Conservation (phyloP, 2,888 invertebrate species). For the Diarsia mendica region DNA sequence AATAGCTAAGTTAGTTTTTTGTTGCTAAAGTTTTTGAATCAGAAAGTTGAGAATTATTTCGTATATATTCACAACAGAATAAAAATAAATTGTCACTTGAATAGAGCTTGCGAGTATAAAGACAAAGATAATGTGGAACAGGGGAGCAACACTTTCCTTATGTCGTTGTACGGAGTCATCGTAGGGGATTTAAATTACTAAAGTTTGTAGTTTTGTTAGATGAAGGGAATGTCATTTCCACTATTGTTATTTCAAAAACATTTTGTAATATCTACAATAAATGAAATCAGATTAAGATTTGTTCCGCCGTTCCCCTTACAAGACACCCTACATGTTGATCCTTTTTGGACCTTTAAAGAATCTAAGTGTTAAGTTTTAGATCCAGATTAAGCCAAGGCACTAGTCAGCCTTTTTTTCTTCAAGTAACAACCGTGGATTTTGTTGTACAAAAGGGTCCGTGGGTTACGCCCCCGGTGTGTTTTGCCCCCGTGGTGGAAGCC, state of each 20-base stretch:
- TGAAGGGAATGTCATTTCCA: background rate
- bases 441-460: too few relatives aligned
- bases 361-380: too few relatives aligned
- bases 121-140: constrained; percentile 13
- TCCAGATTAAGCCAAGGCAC: too few relatives aligned
- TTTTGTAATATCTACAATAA: background rate
- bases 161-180: background rate
- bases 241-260: background rate
- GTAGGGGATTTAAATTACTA: background rate
- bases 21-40: constrained; percentile 31
- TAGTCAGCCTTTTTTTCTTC: background rate
- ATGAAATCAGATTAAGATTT: too few relatives aligned
- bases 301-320: too few relatives aligned
- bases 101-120: background rate
- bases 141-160: background rate
- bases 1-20: constrained; percentile 3
- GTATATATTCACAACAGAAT: constrained; percentile 10
- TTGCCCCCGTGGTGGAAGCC: too few relatives aligned
- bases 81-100: constrained; percentile 15
- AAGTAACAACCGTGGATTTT: background rate
- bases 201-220: background rate
- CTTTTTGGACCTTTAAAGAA: too few relatives aligned
- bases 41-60: constrained; percentile 12
- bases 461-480: too few relatives aligned
- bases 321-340: too few relatives aligned